Base-by-base conservation (phyloP, 2,888 invertebrate species). In the Onthophagus sagittarius region DNA sequence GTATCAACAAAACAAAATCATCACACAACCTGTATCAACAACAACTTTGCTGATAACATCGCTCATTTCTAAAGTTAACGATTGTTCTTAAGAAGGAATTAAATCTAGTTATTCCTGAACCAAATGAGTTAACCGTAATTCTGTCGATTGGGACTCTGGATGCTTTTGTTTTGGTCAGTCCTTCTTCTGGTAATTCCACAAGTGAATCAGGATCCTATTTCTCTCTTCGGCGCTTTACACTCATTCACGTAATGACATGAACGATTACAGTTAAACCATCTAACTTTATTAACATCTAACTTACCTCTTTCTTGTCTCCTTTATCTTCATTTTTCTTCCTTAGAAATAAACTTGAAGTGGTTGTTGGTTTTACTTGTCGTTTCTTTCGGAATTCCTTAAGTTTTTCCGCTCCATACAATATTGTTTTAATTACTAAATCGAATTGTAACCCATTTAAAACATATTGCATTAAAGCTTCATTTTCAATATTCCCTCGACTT, bases 1-100 rank as follows among this genome's bases (percentile, higher is more conserved):
- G 71, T 63, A 4, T 33, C 7, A 2, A 32, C n/a, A 63, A 13
- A 71, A 63, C 15, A 71, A 15, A 2, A 33, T 63, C 32, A 71
- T 71, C 0, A 33, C 14, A 63, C 71, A 63, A 0, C 71, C 71
- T 23, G 63, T 71, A 31, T 71, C 71, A 32, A 71, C 62, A 14
- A 63, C 33, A 1, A 63, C 63, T 15, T 15, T 71, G n/a, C 63
- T 23, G 6, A 31, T 5, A 63, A 32, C 5, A 62, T 63, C 23
- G 14, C 31, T 5, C 2, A 15, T 31, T 13, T 64, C 31, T 13
- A 62, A 14, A 15, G 62, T 71, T 63, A 71, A 23, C 6, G 14
- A 1, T 13, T 32, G 63, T n/a, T 71, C 71, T n/a, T 63, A 71
- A 13, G n/a, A 13, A 31, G 71, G 71, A 13, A 71, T 63, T n/a